Evolutionary conservation across 2,113 vertebrate genomes (phyloP).

Genomic region (Cyprichromis sp.): DNA sequence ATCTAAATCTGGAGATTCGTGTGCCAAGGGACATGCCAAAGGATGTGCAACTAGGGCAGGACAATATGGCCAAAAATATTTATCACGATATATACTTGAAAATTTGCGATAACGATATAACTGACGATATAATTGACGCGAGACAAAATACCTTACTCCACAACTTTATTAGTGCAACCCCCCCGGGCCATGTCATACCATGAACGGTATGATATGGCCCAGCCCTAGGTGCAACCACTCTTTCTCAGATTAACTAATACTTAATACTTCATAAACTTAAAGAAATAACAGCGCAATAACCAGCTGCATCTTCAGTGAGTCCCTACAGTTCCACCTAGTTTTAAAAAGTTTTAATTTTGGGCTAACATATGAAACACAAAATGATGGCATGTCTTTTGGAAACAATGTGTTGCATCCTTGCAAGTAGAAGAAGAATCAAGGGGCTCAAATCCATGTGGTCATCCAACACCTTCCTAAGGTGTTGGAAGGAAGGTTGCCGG

Average conservation of each 20-base stretch:
- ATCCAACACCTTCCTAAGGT: neutral
- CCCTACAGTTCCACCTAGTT: neutral
- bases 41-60: neutral
- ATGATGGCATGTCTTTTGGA: neutral
- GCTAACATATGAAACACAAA: neutral
- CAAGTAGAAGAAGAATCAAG: neutral
- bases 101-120: neutral
- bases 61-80: neutral
- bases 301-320: neutral
- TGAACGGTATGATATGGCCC: neutral
- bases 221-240: neutral
- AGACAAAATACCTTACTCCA: neutral
- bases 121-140: fast-evolving
- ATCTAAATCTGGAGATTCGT: neutral
- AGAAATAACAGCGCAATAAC: neutral
- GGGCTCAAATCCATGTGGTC: neutral
- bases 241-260: neutral
- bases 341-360: neutral
- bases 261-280: neutral
- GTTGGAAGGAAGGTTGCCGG: too few species aligned
- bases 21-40: neutral
- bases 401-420: neutral
- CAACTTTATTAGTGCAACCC: neutral
- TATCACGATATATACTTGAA: fast-evolving
- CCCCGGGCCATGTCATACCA: neutral